Evolutionary conservation across 92 coral and sea anemone species (phyloP).

Genomic region (Plumapathes pennacea): DNA sequence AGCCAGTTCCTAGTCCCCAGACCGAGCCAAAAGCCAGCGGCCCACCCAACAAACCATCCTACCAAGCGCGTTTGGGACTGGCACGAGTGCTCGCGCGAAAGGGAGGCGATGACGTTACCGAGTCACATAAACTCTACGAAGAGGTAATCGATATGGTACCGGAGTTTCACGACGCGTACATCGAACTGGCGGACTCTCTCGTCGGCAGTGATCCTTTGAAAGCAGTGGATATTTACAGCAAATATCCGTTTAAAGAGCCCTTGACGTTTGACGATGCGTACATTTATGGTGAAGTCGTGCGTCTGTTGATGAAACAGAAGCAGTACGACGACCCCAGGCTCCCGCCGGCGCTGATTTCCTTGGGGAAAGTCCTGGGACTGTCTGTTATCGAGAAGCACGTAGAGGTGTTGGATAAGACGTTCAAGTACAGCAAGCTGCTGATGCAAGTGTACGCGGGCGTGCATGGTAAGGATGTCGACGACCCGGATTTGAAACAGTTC

Average conservation of each 20-base stretch:
- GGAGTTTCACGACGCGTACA: conserved; percentile 91
- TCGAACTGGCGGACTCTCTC: conserved; percentile 87
- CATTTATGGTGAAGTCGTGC: conserved; percentile 93
- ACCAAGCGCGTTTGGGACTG: conserved; percentile 88
- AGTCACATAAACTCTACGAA: conserved; percentile 72
- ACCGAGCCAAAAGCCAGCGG: conserved; percentile 60
- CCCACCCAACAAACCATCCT: conserved; percentile 84
- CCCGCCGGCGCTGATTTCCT: conserved; percentile 81
- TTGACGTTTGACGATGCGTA: conserved; percentile 92
- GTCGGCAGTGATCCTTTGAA: conserved; percentile 86
- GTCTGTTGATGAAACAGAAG: conserved; percentile 86
- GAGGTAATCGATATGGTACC: conserved; percentile 91
- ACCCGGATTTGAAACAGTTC: conserved; percentile 87
- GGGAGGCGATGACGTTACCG: conserved; percentile 59
- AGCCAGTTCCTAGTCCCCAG: conserved; percentile 32
- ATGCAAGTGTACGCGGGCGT: conserved; percentile 90
- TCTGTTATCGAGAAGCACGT: conserved; percentile 93
- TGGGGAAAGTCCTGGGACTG: conserved; percentile 93
- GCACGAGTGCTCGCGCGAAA: conserved; percentile 87
- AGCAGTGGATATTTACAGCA: conserved; percentile 81
- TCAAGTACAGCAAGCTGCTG: conserved; percentile 91
- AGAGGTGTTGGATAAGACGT: conserved; percentile 89
- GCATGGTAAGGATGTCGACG: conserved; percentile 89
- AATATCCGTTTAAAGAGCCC: conserved; percentile 71
- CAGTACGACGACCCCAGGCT: conserved; percentile 83